Percentiles rank a stretch among this genome's conserved stretches.
Conservation (phyloP, 1,140 invertebrate species). For the Zaprionus inermis region DNA sequence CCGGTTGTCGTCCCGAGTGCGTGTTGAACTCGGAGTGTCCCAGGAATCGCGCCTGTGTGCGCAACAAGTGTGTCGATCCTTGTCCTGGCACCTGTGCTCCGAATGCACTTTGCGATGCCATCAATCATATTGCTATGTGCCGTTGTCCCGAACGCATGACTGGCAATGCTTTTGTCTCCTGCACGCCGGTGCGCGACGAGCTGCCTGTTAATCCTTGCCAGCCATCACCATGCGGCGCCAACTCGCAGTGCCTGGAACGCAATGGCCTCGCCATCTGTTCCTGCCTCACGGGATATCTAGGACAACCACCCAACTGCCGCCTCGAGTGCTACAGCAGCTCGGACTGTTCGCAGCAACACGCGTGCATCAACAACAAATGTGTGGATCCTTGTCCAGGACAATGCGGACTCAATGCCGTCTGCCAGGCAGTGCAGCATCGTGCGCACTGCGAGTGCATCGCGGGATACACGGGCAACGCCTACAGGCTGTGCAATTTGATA, state of each 20-base stretch:
- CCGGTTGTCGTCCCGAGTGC: conserved; percentile 91
- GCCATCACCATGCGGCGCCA: conserved; percentile 91
- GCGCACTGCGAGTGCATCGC: conserved; percentile 90
- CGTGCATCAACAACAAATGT: conserved; percentile 92
- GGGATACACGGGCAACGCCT: conserved; percentile 91
- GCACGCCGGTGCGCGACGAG: conserved; percentile 71
- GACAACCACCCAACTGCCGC: conserved; percentile 89
- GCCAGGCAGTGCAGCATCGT: conserved; percentile 89
- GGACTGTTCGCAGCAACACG: conserved; percentile 89
- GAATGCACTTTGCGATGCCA: conserved; percentile 90
- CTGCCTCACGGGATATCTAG: conserved; percentile 89
- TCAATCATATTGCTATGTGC: conserved; percentile 92
- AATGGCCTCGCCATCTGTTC: conserved; percentile 90
- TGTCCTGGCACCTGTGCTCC: conserved; percentile 91
- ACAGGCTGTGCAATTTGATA: conserved; percentile 89
- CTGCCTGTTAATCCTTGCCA: conserved; percentile 87
- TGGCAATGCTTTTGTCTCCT: conserved; percentile 88
- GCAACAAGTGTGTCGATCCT: conserved; percentile 92
- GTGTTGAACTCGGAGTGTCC: conserved; percentile 91
- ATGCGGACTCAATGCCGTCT: conserved; percentile 91
- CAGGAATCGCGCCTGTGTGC: conserved; percentile 89
- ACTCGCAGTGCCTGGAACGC: conserved; percentile 90
- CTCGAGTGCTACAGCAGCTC: conserved; percentile 91
- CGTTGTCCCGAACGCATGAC: conserved; percentile 90
- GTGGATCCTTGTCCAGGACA: conserved; percentile 91